Evolutionary conservation across 2,797 vertebrate genomes (phyloP).

Genomic region (Gallirallus australis): DNA sequence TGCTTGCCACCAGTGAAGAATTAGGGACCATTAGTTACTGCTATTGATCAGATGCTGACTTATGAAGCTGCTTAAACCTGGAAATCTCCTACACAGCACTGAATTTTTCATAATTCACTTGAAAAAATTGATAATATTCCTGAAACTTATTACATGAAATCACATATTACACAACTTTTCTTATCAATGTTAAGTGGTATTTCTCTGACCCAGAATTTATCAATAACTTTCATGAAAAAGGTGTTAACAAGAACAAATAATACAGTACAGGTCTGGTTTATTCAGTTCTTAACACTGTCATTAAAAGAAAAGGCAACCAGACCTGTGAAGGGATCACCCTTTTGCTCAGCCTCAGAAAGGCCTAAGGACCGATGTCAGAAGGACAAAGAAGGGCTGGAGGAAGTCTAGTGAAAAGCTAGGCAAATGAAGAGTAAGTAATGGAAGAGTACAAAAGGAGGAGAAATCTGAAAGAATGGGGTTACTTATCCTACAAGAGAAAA

Average conservation of each 20-base stretch:
- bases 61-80: background rate
- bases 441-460: background rate
- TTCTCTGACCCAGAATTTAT: background rate
- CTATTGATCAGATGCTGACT: background rate
- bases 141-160: background rate
- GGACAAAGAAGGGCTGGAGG: background rate
- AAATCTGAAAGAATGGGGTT: background rate
- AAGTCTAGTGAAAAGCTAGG: background rate
- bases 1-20: background rate
- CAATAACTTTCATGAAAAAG: background rate
- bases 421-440: background rate
- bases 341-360: background rate
- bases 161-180: background rate
- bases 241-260: background rate
- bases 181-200: background rate
- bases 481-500: background rate
- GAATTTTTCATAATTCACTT: background rate
- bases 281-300: background rate
- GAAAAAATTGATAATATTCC: background rate
- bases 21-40: background rate
- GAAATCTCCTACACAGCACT: background rate
- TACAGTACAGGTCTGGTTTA: background rate
- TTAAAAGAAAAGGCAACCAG: background rate
- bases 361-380: background rate
- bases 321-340: background rate